Base-by-base conservation (phyloP, 2,797 vertebrate genomes). In the Cuculus canorus region DNA sequence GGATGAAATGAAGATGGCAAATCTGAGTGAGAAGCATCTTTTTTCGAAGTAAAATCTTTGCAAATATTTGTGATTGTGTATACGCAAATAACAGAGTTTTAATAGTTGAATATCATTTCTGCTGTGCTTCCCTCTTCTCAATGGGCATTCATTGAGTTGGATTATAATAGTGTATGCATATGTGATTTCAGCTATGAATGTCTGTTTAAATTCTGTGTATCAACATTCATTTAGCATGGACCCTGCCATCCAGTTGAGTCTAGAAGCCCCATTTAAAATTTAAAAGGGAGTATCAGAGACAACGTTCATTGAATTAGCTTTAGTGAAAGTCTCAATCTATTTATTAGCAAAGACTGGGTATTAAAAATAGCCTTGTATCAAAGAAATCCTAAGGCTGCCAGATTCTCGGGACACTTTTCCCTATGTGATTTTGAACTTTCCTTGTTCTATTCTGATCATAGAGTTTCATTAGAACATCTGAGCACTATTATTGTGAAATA, bases 151-250 rank as follows among this genome's bases (percentile, higher is more conserved):
- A 24, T 21, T 35, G 19, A 9, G 7, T 0, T n/a, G 63, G 41
- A 16, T 71, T 60, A 39, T 56, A 56, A 5, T 0, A 5, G 25
- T 52, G 11, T 33, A 7, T 2, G 11, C 22, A 2, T 18, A 0
- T 16, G n/a, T 30, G 43, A n/a, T 28, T 81, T 43, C 7, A 52
- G 50, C 28, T 47, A 4, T 1, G 0, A 25, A 30, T 17, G 11
- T 63, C 15, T 30, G 30, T 19, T 60, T 86, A 79, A 48, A n/a
- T 72, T 52, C 30, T 27, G 2, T 9, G 5, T 65, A 17, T 56
- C 7, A 7, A 0, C 9, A 1, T 48, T 57, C 18, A 2, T 10
- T 43, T 56, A 65, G 56, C 32, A 13, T 66, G 69, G 70, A 13
- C 22, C 13, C 52, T 56, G 69, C 47, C 39, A 12, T 16, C 37